phyloP scores from a whole-genome alignment of 2,888 invertebrate species.

The Maniola hyperantus region DNA sequence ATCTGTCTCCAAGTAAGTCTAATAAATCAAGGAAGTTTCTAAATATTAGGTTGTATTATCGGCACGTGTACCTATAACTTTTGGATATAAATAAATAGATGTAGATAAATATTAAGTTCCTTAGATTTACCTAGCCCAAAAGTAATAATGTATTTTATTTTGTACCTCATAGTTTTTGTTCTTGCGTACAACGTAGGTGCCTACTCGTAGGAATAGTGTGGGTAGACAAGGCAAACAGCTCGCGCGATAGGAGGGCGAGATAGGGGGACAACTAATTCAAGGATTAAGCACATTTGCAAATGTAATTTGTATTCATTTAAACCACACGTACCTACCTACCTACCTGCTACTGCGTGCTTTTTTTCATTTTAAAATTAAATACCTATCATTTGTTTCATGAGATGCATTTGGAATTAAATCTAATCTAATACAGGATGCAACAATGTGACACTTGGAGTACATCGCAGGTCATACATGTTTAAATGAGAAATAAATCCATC shows the following conservation, averaged over 20 bases:
- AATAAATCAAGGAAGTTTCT: too few species aligned
- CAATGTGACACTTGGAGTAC: too few species aligned
- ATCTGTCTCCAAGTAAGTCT: too few species aligned
- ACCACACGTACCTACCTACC: conserved; percentile 45
- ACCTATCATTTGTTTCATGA: not conserved
- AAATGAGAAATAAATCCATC: too few species aligned
- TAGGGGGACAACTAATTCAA: conserved; percentile 67
- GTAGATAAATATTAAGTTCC: too few species aligned
- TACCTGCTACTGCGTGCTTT: not conserved
- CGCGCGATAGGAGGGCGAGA: conserved; percentile 40
- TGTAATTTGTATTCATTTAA: conserved; percentile 80
- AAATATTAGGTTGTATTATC: too few species aligned
- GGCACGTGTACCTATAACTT: too few species aligned
- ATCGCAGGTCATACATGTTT: too few species aligned
- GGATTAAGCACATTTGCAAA: conserved; percentile 81
- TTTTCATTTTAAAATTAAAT: conserved; percentile 5
- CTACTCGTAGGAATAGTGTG: conserved; percentile 12
- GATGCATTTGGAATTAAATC: not conserved
- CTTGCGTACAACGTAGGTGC: not conserved
- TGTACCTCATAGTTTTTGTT: conserved; percentile 2
- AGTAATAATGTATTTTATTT: not conserved
- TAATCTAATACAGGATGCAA: not conserved
- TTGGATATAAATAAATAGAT: too few species aligned
- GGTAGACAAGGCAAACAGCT: conserved; percentile 35
- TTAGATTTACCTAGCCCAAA: not conserved